These are phyloP conservation scores for Botia almorhae DNA, from an alignment of 2,797 vertebrate species.

Conservation along the genomic window DNA sequence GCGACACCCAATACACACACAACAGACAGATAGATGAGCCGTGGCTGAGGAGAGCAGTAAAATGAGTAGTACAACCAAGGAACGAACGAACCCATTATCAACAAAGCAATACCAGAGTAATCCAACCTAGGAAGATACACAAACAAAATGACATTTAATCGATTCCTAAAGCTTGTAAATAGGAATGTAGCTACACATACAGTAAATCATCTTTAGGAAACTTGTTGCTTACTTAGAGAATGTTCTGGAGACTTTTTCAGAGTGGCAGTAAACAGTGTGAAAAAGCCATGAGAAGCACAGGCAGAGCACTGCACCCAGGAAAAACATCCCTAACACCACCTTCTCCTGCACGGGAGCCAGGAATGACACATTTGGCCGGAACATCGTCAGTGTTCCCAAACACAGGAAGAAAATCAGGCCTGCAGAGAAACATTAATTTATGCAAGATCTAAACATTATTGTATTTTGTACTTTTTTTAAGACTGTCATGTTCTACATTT, in stretches of 20 bases:
- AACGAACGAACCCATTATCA: constrained; percentile 99
- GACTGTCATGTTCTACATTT: too few species aligned
- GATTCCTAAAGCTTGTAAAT: background rate
- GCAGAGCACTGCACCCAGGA: constrained; percentile 95
- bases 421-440: constrained; percentile 60
- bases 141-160: background rate
- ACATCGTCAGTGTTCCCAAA: constrained; percentile 94
- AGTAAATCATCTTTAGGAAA: background rate
- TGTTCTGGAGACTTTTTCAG: constrained; percentile 97
- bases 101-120: constrained; percentile 97
- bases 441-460: too few species aligned
- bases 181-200: background rate
- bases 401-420: constrained; percentile 93
- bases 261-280: constrained; percentile 99
- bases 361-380: constrained; percentile 96
- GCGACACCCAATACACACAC: constrained; percentile 96
- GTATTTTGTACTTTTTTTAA: too few species aligned
- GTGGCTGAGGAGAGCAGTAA: constrained; percentile 97
- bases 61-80: constrained; percentile 99
- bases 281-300: constrained; percentile 99
- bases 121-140: constrained; percentile 82
- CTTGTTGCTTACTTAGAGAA: constrained; percentile 92
- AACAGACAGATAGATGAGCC: constrained; percentile 98
- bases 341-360: constrained; percentile 99
- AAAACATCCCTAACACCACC: constrained; percentile 98